Percentiles rank a stretch among this genome's conserved stretches.
Evolutionary conservation across 2,113 vertebrate species (phyloP).

Genomic region (Eudorcas thomsonii): DNA sequence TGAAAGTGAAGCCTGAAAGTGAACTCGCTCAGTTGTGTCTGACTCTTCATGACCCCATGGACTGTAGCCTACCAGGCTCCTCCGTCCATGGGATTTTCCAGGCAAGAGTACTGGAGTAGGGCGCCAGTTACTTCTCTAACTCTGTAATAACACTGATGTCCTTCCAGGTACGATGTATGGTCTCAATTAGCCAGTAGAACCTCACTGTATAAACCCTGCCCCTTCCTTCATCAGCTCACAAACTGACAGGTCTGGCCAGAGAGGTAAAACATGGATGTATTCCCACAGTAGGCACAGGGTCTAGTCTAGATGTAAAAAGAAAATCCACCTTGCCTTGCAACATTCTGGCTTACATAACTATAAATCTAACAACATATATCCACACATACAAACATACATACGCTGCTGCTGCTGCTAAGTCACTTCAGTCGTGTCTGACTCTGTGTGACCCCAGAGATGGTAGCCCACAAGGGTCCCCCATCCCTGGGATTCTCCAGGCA

Average conservation of each 20-base stretch:
- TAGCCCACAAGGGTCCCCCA: too few species aligned
- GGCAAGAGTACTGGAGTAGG: too few species aligned
- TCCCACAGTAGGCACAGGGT: background rate
- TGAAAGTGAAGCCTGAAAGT: too few species aligned
- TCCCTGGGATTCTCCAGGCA: too few species aligned
- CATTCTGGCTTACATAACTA: background rate
- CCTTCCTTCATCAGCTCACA: background rate
- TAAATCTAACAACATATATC: background rate
- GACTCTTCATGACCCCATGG: too few species aligned
- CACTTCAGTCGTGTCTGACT: too few species aligned
- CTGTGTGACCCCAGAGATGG: too few species aligned
- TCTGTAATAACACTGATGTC: background rate
- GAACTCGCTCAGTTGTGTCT: too few species aligned
- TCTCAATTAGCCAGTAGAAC: background rate
- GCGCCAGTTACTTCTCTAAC: background rate
- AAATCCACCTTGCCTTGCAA: background rate
- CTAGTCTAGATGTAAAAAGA: background rate
- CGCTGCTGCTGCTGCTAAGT: too few species aligned
- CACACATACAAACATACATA: background rate
- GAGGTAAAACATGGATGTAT: background rate
- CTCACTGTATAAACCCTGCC: background rate
- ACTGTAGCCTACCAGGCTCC: too few species aligned
- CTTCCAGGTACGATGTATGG: background rate
- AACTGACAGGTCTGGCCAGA: background rate
- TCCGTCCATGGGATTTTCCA: too few species aligned